Conservation (phyloP, 2,797 vertebrate genomes). For the Lophotriccus pileatus region DNA sequence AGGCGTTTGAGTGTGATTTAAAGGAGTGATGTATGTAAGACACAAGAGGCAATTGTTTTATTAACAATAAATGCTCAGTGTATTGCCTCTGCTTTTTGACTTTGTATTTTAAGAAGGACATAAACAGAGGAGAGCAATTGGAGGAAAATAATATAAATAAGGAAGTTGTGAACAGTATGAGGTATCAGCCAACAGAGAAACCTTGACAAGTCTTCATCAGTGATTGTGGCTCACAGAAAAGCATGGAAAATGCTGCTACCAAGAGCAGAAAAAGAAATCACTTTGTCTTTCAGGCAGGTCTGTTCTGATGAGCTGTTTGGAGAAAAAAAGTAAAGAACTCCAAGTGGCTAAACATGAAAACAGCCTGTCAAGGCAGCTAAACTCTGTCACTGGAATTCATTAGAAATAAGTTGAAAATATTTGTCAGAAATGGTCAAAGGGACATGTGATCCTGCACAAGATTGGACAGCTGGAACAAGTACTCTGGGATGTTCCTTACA, state of each 20-base stretch:
- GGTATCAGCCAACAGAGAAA: neutral
- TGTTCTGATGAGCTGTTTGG: neutral
- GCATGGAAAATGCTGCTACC: neutral
- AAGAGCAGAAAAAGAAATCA: neutral
- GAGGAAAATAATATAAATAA: neutral
- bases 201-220: neutral
- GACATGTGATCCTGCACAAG: neutral
- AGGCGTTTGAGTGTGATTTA: neutral
- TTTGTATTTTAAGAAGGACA: neutral
- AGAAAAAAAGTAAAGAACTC: neutral
- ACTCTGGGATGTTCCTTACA: neutral
- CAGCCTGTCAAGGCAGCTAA: neutral
- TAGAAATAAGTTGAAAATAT: neutral
- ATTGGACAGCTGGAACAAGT: fast-evolving
- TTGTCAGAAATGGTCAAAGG: neutral
- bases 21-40: neutral
- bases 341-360: neutral
- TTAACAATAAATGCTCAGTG: neutral
- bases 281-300: neutral
- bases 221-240: neutral
- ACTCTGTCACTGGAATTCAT: neutral
- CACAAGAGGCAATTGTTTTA: neutral
- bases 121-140: neutral
- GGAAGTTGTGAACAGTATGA: neutral
- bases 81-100: neutral